Evolutionary conservation across 2,113 vertebrate genomes (phyloP).

Genomic region (Anthoscopus minutus): DNA sequence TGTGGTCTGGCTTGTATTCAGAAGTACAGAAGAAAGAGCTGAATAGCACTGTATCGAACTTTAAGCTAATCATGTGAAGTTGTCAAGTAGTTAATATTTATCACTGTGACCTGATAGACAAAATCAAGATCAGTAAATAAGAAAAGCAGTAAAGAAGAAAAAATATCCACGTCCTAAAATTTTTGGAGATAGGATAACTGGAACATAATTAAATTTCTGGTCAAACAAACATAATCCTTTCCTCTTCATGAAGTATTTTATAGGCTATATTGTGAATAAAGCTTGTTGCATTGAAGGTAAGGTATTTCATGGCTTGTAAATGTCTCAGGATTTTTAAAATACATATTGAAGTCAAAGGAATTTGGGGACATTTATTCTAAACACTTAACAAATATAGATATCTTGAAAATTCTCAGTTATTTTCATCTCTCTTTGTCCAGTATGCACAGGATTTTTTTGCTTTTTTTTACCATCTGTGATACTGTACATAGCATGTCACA

Average conservation of each 20-base stretch:
- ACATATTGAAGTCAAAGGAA: neutral
- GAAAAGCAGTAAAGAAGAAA: neutral
- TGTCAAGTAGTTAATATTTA: neutral
- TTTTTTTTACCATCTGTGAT: neutral
- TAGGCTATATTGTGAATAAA: neutral
- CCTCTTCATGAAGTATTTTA: neutral
- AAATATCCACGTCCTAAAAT: neutral
- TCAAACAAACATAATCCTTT: neutral
- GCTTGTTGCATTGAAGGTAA: neutral
- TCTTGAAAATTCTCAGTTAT: neutral
- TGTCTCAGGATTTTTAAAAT: neutral
- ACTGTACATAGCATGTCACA: neutral
- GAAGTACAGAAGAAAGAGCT: neutral
- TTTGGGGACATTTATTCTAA: neutral
- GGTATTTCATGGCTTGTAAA: neutral
- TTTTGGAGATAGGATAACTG: neutral
- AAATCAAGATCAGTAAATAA: neutral
- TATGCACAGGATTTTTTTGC: neutral
- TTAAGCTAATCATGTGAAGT: neutral
- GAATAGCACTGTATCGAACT: neutral
- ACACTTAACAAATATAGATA: neutral
- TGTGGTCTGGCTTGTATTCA: neutral
- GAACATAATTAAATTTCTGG: neutral
- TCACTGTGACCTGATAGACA: neutral
- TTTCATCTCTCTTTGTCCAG: neutral